These are phyloP conservation scores for Achroia grisella DNA, from an alignment of 1,140 invertebrate species.

Conservation along the genomic window DNA sequence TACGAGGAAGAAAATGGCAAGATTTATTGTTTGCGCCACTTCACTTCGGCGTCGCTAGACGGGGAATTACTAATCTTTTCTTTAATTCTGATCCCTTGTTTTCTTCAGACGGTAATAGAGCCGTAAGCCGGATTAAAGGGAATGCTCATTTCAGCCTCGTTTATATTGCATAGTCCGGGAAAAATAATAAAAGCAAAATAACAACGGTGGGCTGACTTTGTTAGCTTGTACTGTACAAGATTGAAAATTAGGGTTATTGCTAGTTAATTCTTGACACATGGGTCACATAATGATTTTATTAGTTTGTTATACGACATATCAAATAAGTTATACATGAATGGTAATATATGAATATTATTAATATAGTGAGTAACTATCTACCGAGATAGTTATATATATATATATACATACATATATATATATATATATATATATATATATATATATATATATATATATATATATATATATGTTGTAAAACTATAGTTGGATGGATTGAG, in stretches of 20 bases:
- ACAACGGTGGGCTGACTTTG: slow-evolving; percentile 1
- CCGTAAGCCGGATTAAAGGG: slow-evolving; percentile 23
- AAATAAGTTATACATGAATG: too few relatives aligned
- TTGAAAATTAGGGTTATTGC: slow-evolving; percentile 1
- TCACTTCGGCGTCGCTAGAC: slow-evolving; percentile 21
- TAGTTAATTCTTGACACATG: too few relatives aligned
- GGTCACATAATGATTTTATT: too few relatives aligned
- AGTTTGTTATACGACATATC: too few relatives aligned
- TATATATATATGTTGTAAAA: too few relatives aligned
- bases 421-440: too few relatives aligned
- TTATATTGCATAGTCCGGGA: slow-evolving; percentile 18
- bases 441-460: too few relatives aligned
- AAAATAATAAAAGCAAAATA: slow-evolving; percentile 11
- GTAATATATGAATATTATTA: too few relatives aligned
- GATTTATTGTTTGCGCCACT: slow-evolving; percentile 60
- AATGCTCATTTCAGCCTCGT: slow-evolving; percentile 18
- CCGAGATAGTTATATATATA: too few relatives aligned
- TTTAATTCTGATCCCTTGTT: slow-evolving; percentile 55
- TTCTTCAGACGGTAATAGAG: slow-evolving; percentile 24
- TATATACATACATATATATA: too few relatives aligned
- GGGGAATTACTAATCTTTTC: slow-evolving; percentile 40
- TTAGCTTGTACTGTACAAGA: background rate
- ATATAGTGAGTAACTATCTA: too few relatives aligned
- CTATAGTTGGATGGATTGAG: too few relatives aligned
- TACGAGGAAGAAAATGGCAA: slow-evolving; percentile 41